Base-by-base conservation (phyloP, 2,113 vertebrate species). In the Rhinopomastus cyanomelas region DNA sequence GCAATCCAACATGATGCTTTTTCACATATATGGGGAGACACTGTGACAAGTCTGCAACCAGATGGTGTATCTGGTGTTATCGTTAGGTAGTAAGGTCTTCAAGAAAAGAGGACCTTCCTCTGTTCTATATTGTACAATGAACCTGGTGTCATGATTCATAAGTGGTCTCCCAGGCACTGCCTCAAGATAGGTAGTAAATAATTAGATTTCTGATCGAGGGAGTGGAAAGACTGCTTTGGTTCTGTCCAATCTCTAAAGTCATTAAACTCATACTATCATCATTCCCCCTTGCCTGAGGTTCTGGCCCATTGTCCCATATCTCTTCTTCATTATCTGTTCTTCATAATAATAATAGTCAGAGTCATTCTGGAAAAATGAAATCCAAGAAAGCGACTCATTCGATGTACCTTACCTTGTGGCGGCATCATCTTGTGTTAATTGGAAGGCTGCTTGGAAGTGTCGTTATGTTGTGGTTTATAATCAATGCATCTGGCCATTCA, bases 361-460 rank as follows among this genome's bases (percentile, higher is more conserved):
- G 11, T 55, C 5, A 69, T 86, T 81, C 67, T 32, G 16, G 16
- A 1, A 0, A 81, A 64, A 55, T 13, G 71, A 83, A 13, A n/a
- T 8, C 27, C 36, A 71, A 76, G 48, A 82, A 89, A 60, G 42
- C 36, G 64, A 61, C 42, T 68, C 6, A 84, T 82, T 17, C 23
- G 42, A 72, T 60, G 17, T 37, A 55, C 53, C 26, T 85, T 81
- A 65, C 5, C 4, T 36, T 79, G 62, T 66, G 67, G 87, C n/a
- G 86, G 88, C 66, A 78, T 75, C 87, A 91, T 95, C 90, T 90
- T 17, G 37, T 6, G 18, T 88, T 94, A 94, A 93, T 88, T 95
- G 48, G 66, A 93, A 72, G 53, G 29, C 56, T 90, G 66, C 62
- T 91, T 93, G 64, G 32, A 94, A 94, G 44, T 59, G 34, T 82